Evolutionary conservation across 2,113 vertebrate genomes (phyloP).

Genomic region (Brachyhypopomus occidentalis): DNA sequence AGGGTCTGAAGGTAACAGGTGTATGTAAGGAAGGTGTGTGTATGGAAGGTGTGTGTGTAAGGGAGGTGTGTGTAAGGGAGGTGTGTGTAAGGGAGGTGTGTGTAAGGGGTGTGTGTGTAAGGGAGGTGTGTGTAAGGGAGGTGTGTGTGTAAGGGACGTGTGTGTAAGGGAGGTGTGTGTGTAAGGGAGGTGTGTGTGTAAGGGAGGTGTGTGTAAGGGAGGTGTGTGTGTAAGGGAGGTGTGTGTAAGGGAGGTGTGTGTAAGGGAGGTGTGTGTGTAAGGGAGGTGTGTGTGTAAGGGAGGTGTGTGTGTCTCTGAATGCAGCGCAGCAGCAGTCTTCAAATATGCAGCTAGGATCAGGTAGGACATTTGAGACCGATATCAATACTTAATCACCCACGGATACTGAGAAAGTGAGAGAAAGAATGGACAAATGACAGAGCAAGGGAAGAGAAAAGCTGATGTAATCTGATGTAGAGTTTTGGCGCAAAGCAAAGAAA

Average conservation of each 20-base stretch:
- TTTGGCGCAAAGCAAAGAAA: neutral
- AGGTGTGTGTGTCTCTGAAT: slow-evolving; percentile 20
- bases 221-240: slow-evolving; percentile 24
- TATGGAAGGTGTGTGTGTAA: slow-evolving; percentile 21
- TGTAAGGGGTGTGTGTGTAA: no score
- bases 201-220: slow-evolving; percentile 9
- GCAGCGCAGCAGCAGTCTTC: neutral
- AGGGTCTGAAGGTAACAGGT: neutral
- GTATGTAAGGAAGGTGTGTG: slow-evolving; percentile 5
- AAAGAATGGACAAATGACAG: neutral
- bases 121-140: no score
- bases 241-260: slow-evolving; percentile 14
- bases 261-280: no score
- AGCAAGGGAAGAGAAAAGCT: neutral
- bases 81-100: neutral
- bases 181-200: neutral
- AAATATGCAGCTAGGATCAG: slow-evolving; percentile 25
- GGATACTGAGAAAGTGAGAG: slow-evolving; percentile 46
- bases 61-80: slow-evolving; percentile 14
- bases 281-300: neutral
- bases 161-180: neutral
- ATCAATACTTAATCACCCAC: slow-evolving; percentile 56
- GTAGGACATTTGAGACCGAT: slow-evolving; percentile 50
- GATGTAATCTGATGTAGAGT: slow-evolving; percentile 12
- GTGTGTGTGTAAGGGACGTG: slow-evolving; percentile 8